A percentile compares a stretch with the other conserved stretches of the same genome.
phyloP scores from a whole-genome alignment of 1,140 invertebrate genomes.

The Tetragnatha versicolor region DNA sequence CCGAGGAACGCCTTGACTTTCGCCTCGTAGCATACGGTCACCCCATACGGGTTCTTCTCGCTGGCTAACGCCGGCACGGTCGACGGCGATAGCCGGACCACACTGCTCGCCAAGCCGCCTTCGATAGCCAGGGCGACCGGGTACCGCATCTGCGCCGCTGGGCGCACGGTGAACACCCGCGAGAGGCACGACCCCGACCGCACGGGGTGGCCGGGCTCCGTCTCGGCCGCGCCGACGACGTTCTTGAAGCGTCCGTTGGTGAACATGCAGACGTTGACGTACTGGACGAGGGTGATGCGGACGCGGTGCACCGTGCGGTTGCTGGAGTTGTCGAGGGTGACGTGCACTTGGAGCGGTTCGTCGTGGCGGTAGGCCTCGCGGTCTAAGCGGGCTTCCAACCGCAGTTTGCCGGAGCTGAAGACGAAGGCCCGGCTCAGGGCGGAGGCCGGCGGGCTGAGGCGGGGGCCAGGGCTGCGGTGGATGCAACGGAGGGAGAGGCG shows the following conservation, averaged over 20 bases:
- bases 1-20: conserved; percentile 56
- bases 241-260: conserved; percentile 58
- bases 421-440: conserved; percentile 49
- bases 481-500: conserved; percentile 83
- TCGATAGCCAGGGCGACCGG: conserved; percentile 57
- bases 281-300: conserved; percentile 53
- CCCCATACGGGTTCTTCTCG: conserved; percentile 58
- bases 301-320: conserved; percentile 56
- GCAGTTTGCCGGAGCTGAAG: conserved; percentile 51
- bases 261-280: conserved; percentile 58
- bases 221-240: conserved; percentile 49
- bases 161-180: conserved; percentile 51
- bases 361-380: conserved; percentile 48
- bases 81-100: conserved; percentile 33
- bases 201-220: conserved; percentile 50
- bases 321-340: conserved; percentile 55
- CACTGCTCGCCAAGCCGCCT: conserved; percentile 28
- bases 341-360: conserved; percentile 47
- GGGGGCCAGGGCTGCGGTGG: conserved; percentile 65
- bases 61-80: conserved; percentile 28
- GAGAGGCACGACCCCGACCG: conserved; percentile 34
- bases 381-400: conserved; percentile 50
- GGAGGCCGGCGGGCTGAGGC: conserved; percentile 19
- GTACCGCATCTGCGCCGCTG: conserved; percentile 40
- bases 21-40: conserved; percentile 55